A percentile compares a stretch with the other conserved stretches of the same genome.
Evolutionary conservation across 2,888 invertebrate genomes (phyloP).

Genomic region (Desoria tigrina): DNA sequence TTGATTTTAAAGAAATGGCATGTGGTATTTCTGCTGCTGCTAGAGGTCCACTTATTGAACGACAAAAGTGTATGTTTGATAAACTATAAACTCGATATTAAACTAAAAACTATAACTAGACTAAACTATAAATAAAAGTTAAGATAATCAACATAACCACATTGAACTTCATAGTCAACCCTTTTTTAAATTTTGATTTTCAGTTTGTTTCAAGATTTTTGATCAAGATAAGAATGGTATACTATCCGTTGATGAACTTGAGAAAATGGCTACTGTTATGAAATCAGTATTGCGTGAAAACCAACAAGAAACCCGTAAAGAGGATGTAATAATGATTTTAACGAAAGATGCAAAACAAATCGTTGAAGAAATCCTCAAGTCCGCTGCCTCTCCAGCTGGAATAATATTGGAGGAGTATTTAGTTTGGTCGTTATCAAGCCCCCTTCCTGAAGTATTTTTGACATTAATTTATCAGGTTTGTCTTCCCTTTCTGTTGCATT

Average conservation of each 20-base stretch:
- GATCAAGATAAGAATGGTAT: constrained; percentile 80
- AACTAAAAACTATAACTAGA: no score
- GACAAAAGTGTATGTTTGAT: constrained; percentile 75
- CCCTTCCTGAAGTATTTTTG: constrained; percentile 69
- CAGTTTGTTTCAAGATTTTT: constrained; percentile 92
- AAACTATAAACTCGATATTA: constrained; percentile 5
- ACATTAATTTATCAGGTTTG: constrained; percentile 68
- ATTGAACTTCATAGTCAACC: not conserved
- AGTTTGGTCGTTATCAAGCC: constrained; percentile 78
- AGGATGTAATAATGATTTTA: constrained; percentile 43
- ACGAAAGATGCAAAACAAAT: constrained; percentile 51
- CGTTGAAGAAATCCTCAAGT: constrained; percentile 52
- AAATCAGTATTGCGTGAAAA: constrained; percentile 49
- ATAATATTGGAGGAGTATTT: constrained; percentile 80
- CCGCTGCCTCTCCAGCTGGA: constrained; percentile 23
- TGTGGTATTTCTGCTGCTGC: constrained; percentile 93
- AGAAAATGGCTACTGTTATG: constrained; percentile 67
- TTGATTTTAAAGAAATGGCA: constrained; percentile 92
- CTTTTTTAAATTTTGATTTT: constrained; percentile 50
- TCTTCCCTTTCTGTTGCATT: no score
- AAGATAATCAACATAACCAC: not conserved
- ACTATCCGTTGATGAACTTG: constrained; percentile 70
- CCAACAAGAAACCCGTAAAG: constrained; percentile 47
- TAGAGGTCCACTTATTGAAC: constrained; percentile 80
- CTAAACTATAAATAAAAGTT: no score